phyloP scores from a whole-genome alignment of 2,888 invertebrate genomes.

The Melitaea athalia region DNA sequence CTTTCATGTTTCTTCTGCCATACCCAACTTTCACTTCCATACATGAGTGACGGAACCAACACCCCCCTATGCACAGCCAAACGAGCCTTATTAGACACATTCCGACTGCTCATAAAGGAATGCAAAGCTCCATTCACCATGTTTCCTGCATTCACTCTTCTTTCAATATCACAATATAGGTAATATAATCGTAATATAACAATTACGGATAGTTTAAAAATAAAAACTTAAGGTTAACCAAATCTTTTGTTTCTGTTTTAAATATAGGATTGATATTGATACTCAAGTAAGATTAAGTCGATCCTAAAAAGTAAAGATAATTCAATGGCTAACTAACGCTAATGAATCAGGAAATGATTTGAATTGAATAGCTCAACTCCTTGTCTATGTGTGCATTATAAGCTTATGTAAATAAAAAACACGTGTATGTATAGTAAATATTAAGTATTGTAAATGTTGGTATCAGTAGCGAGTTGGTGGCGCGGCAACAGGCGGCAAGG shows the following conservation, averaged over 20 bases:
- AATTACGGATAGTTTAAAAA: neutral
- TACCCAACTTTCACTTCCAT: no score
- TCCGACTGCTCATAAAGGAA: no score
- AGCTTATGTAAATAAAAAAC: constrained; percentile 21
- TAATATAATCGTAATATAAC: no score
- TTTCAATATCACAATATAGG: no score
- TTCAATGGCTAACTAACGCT: constrained; percentile 11
- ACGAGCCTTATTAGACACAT: no score
- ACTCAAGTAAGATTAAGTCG: constrained; percentile 4
- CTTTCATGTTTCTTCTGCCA: no score
- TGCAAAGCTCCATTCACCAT: no score
- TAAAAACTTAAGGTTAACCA: neutral
- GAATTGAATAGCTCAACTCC: constrained; percentile 25
- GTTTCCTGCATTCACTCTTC: no score
- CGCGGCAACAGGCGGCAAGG: constrained; percentile 67
- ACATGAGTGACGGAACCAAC: no score
- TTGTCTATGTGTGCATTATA: constrained; percentile 15
- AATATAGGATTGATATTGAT: constrained; percentile 9
- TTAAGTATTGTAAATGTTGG: constrained; percentile 30
- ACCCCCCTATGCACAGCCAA: no score
- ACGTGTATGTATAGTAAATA: constrained; percentile 24
- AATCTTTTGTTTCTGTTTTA: constrained; percentile 4
- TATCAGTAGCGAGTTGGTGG: constrained; percentile 43
- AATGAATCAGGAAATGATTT: constrained; percentile 31
- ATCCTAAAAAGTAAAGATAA: constrained; percentile 7